Percentiles rank a stretch among this genome's conserved stretches.
phyloP scores from a whole-genome alignment of 2,113 vertebrate genomes.

The Cairina moschata region DNA sequence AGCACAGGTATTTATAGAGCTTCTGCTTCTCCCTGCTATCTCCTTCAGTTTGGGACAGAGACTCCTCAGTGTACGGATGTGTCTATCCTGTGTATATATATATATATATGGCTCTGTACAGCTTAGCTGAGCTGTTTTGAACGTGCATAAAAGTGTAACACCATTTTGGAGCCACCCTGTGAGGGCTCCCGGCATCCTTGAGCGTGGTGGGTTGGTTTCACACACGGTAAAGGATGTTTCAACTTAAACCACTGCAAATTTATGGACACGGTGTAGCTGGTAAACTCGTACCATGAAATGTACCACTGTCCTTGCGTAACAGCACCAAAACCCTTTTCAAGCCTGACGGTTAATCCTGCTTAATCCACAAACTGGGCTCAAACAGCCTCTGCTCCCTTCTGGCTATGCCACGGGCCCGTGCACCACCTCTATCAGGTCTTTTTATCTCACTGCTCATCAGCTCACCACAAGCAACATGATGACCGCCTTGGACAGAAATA shows the following conservation, averaged over 20 bases:
- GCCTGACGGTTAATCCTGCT: neutral
- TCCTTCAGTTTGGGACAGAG: neutral
- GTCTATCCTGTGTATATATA: too few relatives aligned
- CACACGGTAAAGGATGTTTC: neutral
- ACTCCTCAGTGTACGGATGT: neutral
- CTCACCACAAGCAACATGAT: neutral
- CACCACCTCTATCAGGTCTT: neutral
- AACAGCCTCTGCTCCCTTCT: neutral
- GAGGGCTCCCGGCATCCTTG: neutral
- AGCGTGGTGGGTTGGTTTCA: neutral
- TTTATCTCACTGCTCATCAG: slow-evolving; percentile 54
- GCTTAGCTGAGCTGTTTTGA: neutral
- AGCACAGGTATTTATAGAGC: neutral
- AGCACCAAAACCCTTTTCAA: neutral
- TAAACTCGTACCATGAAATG: neutral
- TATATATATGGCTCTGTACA: neutral
- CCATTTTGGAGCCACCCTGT: accelerated
- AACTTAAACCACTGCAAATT: neutral
- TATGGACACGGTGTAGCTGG: neutral
- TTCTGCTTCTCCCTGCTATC: neutral
- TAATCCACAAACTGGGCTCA: neutral
- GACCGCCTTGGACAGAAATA: neutral
- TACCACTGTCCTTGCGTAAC: neutral
- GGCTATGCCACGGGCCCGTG: neutral
- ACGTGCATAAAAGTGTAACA: neutral